These are phyloP conservation scores for Calyptommatus sinebrachiatus DNA, from an alignment of 2,113 vertebrate species.

Conservation along the genomic window DNA sequence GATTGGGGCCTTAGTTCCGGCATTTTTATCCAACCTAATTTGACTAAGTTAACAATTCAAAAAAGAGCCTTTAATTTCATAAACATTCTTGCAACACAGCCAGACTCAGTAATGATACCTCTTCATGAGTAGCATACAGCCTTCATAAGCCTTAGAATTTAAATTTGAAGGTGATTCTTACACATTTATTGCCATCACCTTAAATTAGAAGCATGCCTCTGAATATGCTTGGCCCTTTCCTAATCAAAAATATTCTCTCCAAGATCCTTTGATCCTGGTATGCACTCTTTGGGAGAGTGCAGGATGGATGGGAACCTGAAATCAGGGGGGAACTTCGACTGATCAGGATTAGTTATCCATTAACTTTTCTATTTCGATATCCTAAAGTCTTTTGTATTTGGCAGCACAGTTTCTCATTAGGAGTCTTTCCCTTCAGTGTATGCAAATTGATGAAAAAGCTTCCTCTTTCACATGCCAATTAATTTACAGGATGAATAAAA, in stretches of 20 bases:
- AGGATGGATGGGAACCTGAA: not conserved
- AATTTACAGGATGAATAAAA: conserved; percentile 30
- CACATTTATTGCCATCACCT: fast-evolving
- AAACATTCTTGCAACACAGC: not conserved
- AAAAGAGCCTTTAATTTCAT: not conserved
- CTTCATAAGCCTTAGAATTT: not conserved
- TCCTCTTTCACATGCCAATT: not conserved
- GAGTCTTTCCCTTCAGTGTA: conserved; percentile 2
- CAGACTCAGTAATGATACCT: too few relatives aligned
- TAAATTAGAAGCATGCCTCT: not conserved
- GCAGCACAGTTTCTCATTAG: conserved; percentile 1
- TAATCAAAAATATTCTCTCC: not conserved
- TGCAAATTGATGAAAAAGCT: conserved; percentile 19
- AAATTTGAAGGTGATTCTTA: not conserved
- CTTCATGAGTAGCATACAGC: too few relatives aligned
- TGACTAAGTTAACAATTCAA: not conserved
- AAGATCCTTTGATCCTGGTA: not conserved
- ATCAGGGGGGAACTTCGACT: not conserved
- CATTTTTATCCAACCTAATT: not conserved
- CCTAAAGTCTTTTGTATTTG: not conserved
- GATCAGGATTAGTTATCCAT: conserved; percentile 5
- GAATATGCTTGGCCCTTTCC: not conserved
- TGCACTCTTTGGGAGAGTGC: not conserved
- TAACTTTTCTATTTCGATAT: not conserved
- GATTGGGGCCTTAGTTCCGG: too few relatives aligned